Base-by-base conservation (phyloP, 2,888 invertebrate species). In the Koerneria pararmatus region DNA sequence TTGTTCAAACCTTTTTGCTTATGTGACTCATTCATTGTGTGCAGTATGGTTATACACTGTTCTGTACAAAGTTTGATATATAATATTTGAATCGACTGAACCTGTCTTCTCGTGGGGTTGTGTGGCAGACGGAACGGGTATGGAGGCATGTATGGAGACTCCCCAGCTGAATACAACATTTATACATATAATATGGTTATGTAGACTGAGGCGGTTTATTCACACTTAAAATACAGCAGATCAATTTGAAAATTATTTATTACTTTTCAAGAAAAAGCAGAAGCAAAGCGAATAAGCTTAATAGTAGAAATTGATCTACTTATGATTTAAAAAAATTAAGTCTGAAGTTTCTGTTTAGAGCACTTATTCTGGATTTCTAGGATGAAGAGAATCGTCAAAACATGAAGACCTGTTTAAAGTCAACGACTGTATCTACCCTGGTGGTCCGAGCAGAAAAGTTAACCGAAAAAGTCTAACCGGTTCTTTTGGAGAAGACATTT, bases 111-210 rank as follows among this genome's bases (percentile, higher is more conserved):
- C 22, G 71, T 69, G 11, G 68, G 67, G 57, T 70, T 73, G 4
- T 68, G 65, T 2, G 76, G 76, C 24, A 76, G 59, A 57, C 73
- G 69, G 74, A 75, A 76, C 29, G 74, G 74, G 65, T 67, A 72
- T 1, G 76, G 76, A 34, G 69, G 71, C 0, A 64, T 53, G 51
- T 66, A 74, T 1, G 76, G 76, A 19, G 74, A 69, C 19, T 69
- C 64, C n/a, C 73, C 73, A 53, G 71, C 76, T 74, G 67, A 54
- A 72, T 62, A 15, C 46, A 41, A n/a, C n/a, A n/a, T n/a, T n/a
- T n/a, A n/a, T n/a, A n/a, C n/a, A n/a, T 48, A n/a, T 15, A 3
- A 60, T 60, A 41, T 15, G 46, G n/a, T 15, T 41, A 41, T 41
- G n/a, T n/a, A n/a, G n/a, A 41, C 11, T 41, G 11, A 41, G 11